phyloP scores from a whole-genome alignment of 2,888 invertebrate genomes.

The Hyalella azteca region DNA sequence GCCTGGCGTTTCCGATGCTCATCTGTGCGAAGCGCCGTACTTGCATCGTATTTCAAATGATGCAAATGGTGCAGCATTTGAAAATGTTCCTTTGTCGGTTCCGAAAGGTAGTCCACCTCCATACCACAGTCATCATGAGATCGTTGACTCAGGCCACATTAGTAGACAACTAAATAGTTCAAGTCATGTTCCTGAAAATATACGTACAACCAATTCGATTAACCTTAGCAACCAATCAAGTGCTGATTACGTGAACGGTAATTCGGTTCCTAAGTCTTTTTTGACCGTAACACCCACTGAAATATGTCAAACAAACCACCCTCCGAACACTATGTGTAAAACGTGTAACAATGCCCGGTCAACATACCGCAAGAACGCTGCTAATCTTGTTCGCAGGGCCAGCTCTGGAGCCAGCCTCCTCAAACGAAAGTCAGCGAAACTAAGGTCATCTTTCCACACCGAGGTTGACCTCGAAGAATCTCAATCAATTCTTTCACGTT shows the following conservation, averaged over 20 bases:
- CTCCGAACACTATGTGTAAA: constrained; percentile 53
- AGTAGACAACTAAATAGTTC: background rate
- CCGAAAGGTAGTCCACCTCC: constrained; percentile 53
- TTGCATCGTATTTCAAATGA: no score
- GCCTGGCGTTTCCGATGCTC: background rate
- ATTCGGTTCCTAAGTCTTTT: background rate
- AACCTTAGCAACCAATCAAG: background rate
- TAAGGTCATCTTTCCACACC: constrained; percentile 37
- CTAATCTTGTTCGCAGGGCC: constrained; percentile 55
- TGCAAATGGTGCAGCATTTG: no score
- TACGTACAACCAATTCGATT: constrained; percentile 38
- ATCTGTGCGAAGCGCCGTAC: background rate
- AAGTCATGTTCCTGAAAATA: background rate
- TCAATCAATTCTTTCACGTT: constrained; percentile 53
- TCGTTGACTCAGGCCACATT: constrained; percentile 23
- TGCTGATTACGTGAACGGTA: background rate
- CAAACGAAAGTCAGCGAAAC: constrained; percentile 52
- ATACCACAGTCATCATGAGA: constrained; percentile 53
- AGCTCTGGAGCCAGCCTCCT: constrained; percentile 54
- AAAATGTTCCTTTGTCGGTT: background rate
- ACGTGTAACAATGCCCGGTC: constrained; percentile 56
- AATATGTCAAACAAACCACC: constrained; percentile 53
- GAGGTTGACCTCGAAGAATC: constrained; percentile 48
- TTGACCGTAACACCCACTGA: constrained; percentile 39
- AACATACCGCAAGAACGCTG: constrained; percentile 57